Conservation (phyloP, 2,888 invertebrate genomes). For the Coleophora flavipennella region DNA sequence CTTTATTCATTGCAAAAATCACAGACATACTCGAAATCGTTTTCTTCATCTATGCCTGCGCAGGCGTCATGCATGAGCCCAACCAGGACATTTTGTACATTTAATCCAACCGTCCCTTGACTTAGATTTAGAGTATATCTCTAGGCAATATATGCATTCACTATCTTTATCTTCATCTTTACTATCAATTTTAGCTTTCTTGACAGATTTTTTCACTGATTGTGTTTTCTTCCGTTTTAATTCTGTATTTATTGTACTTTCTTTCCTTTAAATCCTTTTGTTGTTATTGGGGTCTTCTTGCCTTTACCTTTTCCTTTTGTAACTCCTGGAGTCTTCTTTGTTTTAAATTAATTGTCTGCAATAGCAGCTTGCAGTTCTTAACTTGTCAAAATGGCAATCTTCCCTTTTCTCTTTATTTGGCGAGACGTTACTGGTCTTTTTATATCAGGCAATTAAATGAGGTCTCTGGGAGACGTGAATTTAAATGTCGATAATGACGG, state of each 20-base stretch:
- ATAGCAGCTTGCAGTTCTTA: not conserved
- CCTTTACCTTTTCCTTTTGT: conserved; percentile 2
- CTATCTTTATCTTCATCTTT: too few species aligned
- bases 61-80: conserved; percentile 17
- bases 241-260: conserved; percentile 1
- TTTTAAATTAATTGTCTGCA: too few species aligned
- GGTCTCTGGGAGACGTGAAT: conserved; percentile 2
- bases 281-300: conserved; percentile 2
- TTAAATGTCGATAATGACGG: not conserved
- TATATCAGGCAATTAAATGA: conserved; percentile 3
- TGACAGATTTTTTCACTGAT: too few species aligned
- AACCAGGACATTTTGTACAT: conserved; percentile 9
- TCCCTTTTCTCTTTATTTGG: conserved; percentile 5
- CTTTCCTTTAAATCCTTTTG: not conserved
- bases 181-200: too few species aligned
- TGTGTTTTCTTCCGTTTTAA: conserved; percentile 1
- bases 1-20: conserved; percentile 1
- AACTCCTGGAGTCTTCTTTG: not conserved
- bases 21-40: not conserved
- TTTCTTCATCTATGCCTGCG: conserved; percentile 6
- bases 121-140: conserved; percentile 5
- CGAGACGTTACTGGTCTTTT: conserved; percentile 3
- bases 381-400: conserved; percentile 4
- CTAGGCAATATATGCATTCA: too few species aligned
- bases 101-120: conserved; percentile 12